Conservation (phyloP, 23 tunicate species). For the Trididemnum nubilum region DNA sequence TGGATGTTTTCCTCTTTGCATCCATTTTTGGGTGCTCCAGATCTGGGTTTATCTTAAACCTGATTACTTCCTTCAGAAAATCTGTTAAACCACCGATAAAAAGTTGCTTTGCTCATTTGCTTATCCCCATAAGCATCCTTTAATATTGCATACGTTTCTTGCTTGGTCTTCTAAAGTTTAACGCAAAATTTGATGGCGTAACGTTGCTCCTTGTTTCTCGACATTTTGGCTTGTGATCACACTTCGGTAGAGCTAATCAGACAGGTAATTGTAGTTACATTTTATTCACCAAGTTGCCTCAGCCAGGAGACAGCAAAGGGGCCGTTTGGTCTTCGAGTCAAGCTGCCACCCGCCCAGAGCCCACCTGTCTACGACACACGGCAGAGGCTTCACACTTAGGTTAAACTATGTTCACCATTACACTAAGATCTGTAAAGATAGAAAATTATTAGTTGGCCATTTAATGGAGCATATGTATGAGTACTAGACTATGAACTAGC, state of each 20-base stretch:
- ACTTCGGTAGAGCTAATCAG: slow-evolving; percentile 19
- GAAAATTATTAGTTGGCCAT: too few species aligned
- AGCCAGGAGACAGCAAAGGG: too few species aligned
- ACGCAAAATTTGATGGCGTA: slow-evolving; percentile 21
- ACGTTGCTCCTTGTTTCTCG: slow-evolving; percentile 5
- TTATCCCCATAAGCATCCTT: slow-evolving; percentile 20
- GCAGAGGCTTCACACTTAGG: too few species aligned
- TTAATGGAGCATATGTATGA: too few species aligned
- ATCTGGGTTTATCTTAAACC: slow-evolving; percentile 26
- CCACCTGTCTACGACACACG: too few species aligned
- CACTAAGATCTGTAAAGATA: too few species aligned
- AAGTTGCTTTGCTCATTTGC: slow-evolving; percentile 23
- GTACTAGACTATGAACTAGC: too few species aligned
- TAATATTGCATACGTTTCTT: slow-evolving; percentile 8
- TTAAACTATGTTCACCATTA: too few species aligned
- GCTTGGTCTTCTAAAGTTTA: slow-evolving; percentile 3
- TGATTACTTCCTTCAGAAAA: slow-evolving; percentile 12
- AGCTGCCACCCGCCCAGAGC: too few species aligned
- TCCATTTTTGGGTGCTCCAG: slow-evolving; percentile 29
- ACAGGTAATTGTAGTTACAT: too few species aligned
- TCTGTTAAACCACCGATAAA: slow-evolving; percentile 26
- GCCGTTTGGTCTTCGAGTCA: too few species aligned
- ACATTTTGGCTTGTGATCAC: slow-evolving; percentile 15
- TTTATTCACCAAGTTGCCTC: too few species aligned
- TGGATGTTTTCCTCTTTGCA: slow-evolving; percentile 23